Conservation (phyloP, 2,113 vertebrate species). For the Ranitomeya imitator region DNA sequence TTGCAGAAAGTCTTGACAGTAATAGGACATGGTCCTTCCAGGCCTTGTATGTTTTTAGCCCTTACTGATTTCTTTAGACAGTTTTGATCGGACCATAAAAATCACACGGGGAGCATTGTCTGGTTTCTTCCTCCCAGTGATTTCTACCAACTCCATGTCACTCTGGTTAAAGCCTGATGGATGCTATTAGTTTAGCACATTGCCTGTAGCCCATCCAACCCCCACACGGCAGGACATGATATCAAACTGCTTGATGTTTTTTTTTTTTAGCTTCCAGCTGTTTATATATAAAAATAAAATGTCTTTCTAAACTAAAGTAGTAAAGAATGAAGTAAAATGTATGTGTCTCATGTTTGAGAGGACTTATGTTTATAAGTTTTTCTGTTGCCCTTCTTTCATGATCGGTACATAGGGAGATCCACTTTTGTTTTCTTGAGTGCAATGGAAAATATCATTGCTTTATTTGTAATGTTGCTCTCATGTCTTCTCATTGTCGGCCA, state of each 20-base stretch:
- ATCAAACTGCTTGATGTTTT: background rate
- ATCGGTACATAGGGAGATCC: background rate
- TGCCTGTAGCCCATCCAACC: slow-evolving; percentile 32
- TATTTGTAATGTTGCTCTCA: no score
- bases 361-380: no score
- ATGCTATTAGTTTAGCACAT: slow-evolving; percentile 8
- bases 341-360: background rate
- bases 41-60: slow-evolving; percentile 17
- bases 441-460: background rate
- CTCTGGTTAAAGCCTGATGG: slow-evolving; percentile 45
- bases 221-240: background rate
- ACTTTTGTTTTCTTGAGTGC: no score
- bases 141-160: slow-evolving; percentile 44
- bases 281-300: slow-evolving; percentile 1
- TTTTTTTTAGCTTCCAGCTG: background rate
- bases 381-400: background rate
- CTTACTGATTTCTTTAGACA: slow-evolving; percentile 45
- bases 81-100: slow-evolving; percentile 13
- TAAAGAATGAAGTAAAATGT: no score
- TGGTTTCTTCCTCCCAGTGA: slow-evolving; percentile 35
- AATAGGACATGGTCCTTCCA: slow-evolving; percentile 1
- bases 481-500: no score
- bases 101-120: slow-evolving; percentile 21
- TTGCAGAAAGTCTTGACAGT: background rate
- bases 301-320: no score